Base-by-base conservation (phyloP, 2,797 vertebrate species). In the Neosalanx taihuensis region DNA sequence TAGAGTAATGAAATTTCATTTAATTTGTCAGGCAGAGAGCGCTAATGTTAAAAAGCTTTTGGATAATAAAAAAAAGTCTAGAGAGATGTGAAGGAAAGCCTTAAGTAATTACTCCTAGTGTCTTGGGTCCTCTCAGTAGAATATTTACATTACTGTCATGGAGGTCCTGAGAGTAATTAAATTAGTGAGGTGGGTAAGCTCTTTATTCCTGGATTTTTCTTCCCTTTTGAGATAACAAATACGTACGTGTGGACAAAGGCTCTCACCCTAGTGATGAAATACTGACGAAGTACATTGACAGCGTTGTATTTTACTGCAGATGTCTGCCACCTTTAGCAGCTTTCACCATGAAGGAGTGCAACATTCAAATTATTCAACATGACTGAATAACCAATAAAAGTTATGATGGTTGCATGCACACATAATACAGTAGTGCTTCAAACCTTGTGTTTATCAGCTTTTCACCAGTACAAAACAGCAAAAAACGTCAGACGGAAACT, bases 1-100 rank as follows among this genome's bases (percentile, higher is more conserved):
- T 93, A 93, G 92, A 95, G 95, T 97, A 98, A 98, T 98, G 95
- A 97, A 97, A 98, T 98, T 96, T 98, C 95, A 96, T 98, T 98
- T 98, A 98, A 97, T 98, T 98, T 98, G 95, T 97, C 95, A 96
- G 94, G 94, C 95, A 96, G 95, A 97, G 95, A 97, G 95, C 95
- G 95, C 95, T 98, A 98, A 97, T 97, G 95, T 97, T 97, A 95
- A 97, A 97, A 98, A 95, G 95, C 95, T 96, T 98, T 92, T 94
- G 91, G 86, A 89, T 92, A 95, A 92, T 92, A 93, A 93, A 91
- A 80, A 76, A 76, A 89, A 87, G 88, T 88, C 85, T 83, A 85
- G 85, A 86, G 89, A 90, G 87, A 93, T 96, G 94, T 95, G 94
- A 97, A 94, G 92, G 94, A 95, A 96, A 95, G 94, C 94, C 94